Conservation (phyloP, 2,113 vertebrate genomes). For the Labeo catla region DNA sequence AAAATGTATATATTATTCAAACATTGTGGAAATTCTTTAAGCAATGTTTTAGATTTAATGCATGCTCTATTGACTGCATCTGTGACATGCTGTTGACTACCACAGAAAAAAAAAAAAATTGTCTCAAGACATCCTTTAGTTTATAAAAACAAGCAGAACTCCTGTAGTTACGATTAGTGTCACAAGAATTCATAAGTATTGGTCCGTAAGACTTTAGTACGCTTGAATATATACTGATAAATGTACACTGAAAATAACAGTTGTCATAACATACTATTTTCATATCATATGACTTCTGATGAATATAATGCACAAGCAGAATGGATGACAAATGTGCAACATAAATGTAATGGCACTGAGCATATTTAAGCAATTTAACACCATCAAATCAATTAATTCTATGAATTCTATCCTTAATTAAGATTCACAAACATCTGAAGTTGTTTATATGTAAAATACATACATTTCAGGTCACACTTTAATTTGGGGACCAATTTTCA, state of each 20-base stretch:
- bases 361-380: background rate
- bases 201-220: background rate
- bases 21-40: background rate
- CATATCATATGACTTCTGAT: background rate
- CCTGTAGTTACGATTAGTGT: background rate
- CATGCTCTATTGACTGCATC: constrained; percentile 11
- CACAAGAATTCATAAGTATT: background rate
- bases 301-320: background rate
- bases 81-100: background rate
- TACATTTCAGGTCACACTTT: background rate
- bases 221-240: background rate
- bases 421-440: too few species aligned
- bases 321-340: background rate
- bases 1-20: background rate
- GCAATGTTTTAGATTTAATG: background rate
- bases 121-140: background rate
- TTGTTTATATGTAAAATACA: background rate
- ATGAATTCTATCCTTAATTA: background rate
- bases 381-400: background rate
- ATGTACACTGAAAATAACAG: background rate
- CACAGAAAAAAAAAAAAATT: background rate
- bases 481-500: too few species aligned
- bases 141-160: background rate
- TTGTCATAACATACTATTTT: background rate
- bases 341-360: background rate